Evolutionary conservation across 2,797 vertebrate species (phyloP).

Genomic region (Sebastes dallii): DNA sequence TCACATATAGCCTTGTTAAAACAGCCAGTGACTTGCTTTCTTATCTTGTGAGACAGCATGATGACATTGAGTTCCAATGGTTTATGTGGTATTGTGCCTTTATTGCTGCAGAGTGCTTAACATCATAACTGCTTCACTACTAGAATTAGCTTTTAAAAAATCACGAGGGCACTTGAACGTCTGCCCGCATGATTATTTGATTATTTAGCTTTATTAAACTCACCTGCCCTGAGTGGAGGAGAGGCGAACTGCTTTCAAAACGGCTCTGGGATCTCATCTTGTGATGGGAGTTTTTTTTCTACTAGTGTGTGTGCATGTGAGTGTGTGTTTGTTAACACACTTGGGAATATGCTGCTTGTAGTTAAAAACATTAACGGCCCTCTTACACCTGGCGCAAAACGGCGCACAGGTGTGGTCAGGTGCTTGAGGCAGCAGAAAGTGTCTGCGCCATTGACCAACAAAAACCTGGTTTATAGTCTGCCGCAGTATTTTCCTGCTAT

Average conservation of each 20-base stretch:
- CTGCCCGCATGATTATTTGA: not conserved
- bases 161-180: not conserved
- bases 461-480: no score
- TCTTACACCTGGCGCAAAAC: not conserved
- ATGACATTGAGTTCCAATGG: not conserved
- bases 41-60: not conserved
- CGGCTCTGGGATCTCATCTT: slow-evolving; percentile 8
- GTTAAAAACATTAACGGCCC: not conserved
- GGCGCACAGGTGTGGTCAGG: no score
- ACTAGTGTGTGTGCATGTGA: not conserved
- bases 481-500: no score
- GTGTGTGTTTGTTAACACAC: not conserved
- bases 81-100: not conserved
- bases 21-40: not conserved
- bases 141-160: not conserved
- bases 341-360: not conserved
- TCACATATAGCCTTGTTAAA: not conserved
- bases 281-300: not conserved
- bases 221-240: slow-evolving; percentile 1
- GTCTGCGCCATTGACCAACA: no score
- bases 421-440: no score
- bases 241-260: not conserved
- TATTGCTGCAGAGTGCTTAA: not conserved
- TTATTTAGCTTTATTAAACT: not conserved
- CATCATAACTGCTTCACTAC: not conserved